phyloP scores from a whole-genome alignment of 2,888 invertebrate genomes.

The Atethmia centrago region DNA sequence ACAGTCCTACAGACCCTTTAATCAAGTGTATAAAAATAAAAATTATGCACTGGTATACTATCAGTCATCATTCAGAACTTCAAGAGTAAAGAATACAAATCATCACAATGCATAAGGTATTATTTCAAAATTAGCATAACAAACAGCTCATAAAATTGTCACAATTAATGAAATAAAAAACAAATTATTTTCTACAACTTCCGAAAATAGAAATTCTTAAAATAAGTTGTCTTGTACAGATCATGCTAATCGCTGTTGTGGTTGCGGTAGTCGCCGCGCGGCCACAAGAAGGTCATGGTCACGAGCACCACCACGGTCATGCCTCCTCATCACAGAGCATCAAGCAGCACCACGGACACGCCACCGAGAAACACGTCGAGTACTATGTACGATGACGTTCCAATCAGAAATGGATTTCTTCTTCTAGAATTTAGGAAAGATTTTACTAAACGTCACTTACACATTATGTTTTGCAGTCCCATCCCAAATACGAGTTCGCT shows the following conservation, averaged over 20 bases:
- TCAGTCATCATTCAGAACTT: constrained; percentile 29
- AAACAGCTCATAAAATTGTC: neutral
- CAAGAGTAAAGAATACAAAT: constrained; percentile 9
- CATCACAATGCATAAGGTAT: constrained; percentile 45
- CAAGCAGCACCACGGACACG: constrained; percentile 37
- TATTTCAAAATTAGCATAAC: neutral
- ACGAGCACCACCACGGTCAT: constrained; percentile 42
- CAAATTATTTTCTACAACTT: neutral
- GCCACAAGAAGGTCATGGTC: neutral
- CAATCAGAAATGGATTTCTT: neutral
- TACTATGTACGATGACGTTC: constrained; percentile 24
- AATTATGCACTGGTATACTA: neutral
- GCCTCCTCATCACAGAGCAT: too few relatives aligned
- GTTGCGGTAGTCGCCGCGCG: neutral
- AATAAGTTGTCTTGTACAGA: neutral
- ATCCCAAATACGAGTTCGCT: constrained; percentile 83
- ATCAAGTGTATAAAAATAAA: constrained; percentile 29
- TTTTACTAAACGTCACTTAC: neutral
- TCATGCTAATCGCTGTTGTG: constrained; percentile 27
- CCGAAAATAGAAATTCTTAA: neutral
- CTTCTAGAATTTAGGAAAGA: neutral
- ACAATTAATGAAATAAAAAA: too few relatives aligned
- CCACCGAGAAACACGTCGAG: constrained; percentile 8
- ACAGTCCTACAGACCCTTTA: constrained; percentile 10
- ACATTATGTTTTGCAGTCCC: constrained; percentile 58